A percentile compares a stretch with the other conserved stretches of the same genome.
phyloP scores from a whole-genome alignment of 2,113 vertebrate genomes.

The Meles meles region DNA sequence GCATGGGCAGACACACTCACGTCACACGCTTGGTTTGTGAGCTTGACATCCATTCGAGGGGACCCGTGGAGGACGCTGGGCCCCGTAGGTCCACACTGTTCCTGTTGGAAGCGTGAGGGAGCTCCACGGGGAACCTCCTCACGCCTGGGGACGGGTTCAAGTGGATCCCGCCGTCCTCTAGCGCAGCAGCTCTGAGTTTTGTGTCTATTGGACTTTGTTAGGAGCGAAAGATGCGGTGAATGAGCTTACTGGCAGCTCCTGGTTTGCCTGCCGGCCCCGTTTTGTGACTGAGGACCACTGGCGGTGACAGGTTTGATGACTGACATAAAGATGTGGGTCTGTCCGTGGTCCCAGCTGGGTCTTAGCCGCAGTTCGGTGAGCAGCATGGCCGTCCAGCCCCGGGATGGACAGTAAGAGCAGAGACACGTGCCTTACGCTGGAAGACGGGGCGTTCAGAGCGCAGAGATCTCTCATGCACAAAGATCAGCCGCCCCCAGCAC shows the following conservation, averaged over 20 bases:
- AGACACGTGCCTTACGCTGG: rapidly evolving
- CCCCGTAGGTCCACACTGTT: rapidly evolving
- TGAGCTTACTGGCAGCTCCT: background rate
- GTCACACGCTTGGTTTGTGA: background rate
- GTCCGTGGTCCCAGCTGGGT: background rate
- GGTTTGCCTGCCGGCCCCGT: background rate
- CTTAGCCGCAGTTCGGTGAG: too few species aligned
- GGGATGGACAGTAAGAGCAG: background rate
- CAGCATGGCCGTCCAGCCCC: background rate
- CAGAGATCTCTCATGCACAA: background rate
- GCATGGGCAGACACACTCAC: background rate
- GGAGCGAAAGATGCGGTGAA: background rate
- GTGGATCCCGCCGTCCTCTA: too few species aligned
- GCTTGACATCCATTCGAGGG: too few species aligned
- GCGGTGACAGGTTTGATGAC: background rate
- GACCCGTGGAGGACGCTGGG: background rate
- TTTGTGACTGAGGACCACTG: rapidly evolving
- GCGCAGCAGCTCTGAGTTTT: background rate
- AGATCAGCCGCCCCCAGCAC: background rate
- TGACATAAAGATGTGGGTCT: background rate
- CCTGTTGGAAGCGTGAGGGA: background rate
- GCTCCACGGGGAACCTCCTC: too few species aligned
- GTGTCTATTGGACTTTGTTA: background rate
- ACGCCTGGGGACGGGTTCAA: too few species aligned
- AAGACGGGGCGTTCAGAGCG: rapidly evolving